Evolutionary conservation across 2,113 vertebrate species (phyloP), one percentile per base, ranked within the genome.

Genomic region (Lota lota): DNA sequence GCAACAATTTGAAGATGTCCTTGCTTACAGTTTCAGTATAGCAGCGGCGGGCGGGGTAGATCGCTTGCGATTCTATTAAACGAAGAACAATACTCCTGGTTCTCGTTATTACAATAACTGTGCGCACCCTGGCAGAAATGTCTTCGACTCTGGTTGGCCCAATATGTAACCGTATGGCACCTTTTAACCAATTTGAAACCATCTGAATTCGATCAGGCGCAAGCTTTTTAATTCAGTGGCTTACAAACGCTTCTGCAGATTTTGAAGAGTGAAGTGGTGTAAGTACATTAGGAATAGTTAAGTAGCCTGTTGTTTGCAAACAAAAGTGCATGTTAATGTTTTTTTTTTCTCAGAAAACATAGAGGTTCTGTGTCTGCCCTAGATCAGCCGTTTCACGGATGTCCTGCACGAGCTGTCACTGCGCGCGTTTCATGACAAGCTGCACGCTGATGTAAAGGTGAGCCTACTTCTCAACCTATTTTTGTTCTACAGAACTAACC

Each of bases 111-210:
- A 17, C 4, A 0, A 0, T 0, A 11, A 81, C 68, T 2, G 22
- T 0, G 47, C 60, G 70, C 75, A 20, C 40, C 57, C 0, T 19
- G 21, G 1, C 12, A 0, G 28, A 11, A 4, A 2, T 59, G 11
- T 60, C 72, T 36, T 17, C 22, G 24, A 8, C 63, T 74, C 22
- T 76, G 24, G 81, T 89, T 89, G 88, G 86, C 58, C 73, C 1
- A 1, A 0, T 61, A 68, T 10, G 8, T 79, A 82, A 80, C 70
- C 58, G 74, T 65, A 72, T 77, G 66, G 53, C 19, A 16, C 2
- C 19, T 57, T 28, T 56, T 59, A 81, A 66, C 87, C 86, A 88
- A 89, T 88, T 75, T 17, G 11, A 14, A 66, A 22, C 15, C 20
- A 61, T 4, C 8, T 24, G 2, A 28, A 61, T 21, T 59, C 5